Percentiles rank a stretch among this genome's conserved stretches.
Evolutionary conservation across 2,888 invertebrate species (phyloP).

Genomic region (Agrochola macilenta): DNA sequence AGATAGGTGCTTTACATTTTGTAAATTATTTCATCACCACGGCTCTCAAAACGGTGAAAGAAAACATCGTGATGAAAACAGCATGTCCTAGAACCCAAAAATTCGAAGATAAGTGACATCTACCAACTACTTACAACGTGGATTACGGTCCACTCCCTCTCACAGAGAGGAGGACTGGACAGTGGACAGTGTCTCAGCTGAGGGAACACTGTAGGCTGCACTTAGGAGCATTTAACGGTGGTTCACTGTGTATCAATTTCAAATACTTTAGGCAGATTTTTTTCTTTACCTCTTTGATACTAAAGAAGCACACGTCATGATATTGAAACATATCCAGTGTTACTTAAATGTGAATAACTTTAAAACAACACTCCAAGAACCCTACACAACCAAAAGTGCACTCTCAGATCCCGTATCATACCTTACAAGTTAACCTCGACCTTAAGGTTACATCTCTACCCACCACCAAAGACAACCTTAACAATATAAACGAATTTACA

Average conservation of each 20-base stretch:
- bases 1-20: no score
- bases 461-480: conserved; percentile 53
- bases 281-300: not conserved
- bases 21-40: no score
- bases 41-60: no score
- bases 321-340: not conserved
- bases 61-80: no score
- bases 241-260: not conserved
- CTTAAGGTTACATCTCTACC: conserved; percentile 13
- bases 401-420: not conserved
- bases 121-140: no score
- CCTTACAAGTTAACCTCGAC: conserved; percentile 24
- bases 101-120: no score
- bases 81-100: no score
- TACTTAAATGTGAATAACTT: not conserved
- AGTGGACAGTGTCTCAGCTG: no score
- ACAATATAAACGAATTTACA: conserved; percentile 63
- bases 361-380: not conserved
- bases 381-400: not conserved
- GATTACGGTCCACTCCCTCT: no score
- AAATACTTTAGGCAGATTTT: no score
- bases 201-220: no score
- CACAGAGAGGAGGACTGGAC: no score
- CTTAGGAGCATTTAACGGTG: not conserved
- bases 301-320: not conserved